Percentiles rank a stretch among this genome's conserved stretches.
phyloP scores from a whole-genome alignment of 2,113 vertebrate species.

The Solea senegalensis region DNA sequence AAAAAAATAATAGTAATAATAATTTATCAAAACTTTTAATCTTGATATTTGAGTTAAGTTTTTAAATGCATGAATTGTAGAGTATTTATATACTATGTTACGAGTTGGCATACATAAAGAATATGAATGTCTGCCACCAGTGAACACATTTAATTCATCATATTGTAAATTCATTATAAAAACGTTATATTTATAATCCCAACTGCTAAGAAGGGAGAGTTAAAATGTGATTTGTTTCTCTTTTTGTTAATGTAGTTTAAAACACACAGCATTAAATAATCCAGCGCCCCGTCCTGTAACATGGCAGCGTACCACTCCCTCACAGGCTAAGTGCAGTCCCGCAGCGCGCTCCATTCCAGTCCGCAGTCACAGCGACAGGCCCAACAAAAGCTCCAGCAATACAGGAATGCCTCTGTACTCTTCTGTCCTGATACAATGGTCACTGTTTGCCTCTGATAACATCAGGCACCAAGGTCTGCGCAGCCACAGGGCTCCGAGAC shows the following conservation, averaged over 20 bases:
- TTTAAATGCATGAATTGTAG: neutral
- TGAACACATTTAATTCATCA: too few relatives aligned
- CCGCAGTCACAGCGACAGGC: constrained; percentile 27
- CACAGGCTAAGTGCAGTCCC: constrained; percentile 27
- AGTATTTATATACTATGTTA: neutral
- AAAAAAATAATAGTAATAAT: too few relatives aligned
- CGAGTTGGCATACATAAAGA: neutral
- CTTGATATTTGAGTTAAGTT: neutral
- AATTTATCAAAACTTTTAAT: too few relatives aligned
- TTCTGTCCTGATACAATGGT: constrained; percentile 68
- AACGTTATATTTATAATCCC: too few relatives aligned
- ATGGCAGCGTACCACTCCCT: constrained; percentile 39
- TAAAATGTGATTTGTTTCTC: neutral
- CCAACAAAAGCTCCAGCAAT: constrained; percentile 45
- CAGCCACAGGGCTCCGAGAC: constrained; percentile 73
- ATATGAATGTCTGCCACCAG: neutral
- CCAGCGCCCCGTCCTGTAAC: constrained; percentile 40
- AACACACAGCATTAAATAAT: constrained; percentile 55
- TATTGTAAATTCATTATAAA: too few relatives aligned
- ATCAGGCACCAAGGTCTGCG: constrained; percentile 79
- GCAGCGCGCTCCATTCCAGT: constrained; percentile 11
- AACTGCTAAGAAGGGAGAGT: neutral
- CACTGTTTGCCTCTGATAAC: constrained; percentile 78
- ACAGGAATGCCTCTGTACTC: constrained; percentile 76
- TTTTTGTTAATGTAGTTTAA: constrained; percentile 26